Conservation (phyloP, 2,797 vertebrate genomes). For the Pseudochaenichthys georgianus region DNA sequence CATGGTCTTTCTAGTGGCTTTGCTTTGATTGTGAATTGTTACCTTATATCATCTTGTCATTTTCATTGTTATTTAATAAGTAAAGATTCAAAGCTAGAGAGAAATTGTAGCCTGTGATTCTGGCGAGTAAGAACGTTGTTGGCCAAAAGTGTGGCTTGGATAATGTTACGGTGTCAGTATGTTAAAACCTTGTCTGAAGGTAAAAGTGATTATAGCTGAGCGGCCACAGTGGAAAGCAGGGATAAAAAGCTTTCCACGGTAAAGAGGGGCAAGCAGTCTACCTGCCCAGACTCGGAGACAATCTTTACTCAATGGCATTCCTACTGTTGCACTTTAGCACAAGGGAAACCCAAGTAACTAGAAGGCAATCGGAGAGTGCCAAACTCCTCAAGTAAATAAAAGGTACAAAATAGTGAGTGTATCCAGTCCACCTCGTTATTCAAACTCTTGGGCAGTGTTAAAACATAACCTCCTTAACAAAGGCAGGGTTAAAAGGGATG, state of each 20-base stretch:
- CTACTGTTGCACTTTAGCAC: constrained; percentile 21
- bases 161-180: constrained; percentile 21
- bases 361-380: no score
- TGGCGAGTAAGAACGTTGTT: constrained; percentile 47
- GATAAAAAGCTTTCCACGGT: background rate
- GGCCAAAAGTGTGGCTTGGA: constrained; percentile 29
- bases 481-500: no score
- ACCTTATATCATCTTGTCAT: constrained; percentile 51
- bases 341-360: background rate
- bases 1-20: constrained; percentile 71
- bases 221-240: background rate
- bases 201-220: constrained; percentile 1
- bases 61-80: constrained; percentile 46
- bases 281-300: constrained; percentile 38
- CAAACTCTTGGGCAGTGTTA: no score
- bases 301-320: constrained; percentile 31
- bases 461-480: no score
- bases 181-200: constrained; percentile 5
- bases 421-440: no score
- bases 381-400: no score
- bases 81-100: constrained; percentile 36
- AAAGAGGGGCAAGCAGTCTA: constrained; percentile 19
- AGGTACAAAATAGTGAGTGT: no score
- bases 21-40: constrained; percentile 77
- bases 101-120: constrained; percentile 38